Evolutionary conservation across 1,140 invertebrate genomes (phyloP).

Genomic region (Drosophila sulfurigaster): DNA sequence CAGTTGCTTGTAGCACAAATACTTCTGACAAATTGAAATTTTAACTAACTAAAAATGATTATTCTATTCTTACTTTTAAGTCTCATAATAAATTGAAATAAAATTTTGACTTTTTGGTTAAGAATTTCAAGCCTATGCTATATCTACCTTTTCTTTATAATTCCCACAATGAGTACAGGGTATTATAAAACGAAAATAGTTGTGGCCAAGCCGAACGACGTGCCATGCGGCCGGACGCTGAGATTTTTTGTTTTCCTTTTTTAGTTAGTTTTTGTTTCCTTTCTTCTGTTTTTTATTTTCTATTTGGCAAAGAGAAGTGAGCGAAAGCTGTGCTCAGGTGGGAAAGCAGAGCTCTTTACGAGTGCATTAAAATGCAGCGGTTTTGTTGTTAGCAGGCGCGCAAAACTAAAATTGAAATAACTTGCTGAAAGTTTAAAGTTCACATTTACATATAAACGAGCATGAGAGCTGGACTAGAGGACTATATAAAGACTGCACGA

Average conservation of each 20-base stretch:
- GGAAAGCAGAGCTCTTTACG: constrained; percentile 24
- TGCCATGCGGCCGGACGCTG: constrained; percentile 48
- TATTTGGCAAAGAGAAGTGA: background rate
- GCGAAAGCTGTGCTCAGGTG: constrained; percentile 29
- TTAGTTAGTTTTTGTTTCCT: constrained; percentile 10
- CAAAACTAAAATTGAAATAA: constrained; percentile 59
- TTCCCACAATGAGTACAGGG: background rate
- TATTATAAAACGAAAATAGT: constrained; percentile 33
- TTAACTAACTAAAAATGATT: background rate
- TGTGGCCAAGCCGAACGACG: constrained; percentile 40
- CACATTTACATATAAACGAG: constrained; percentile 61
- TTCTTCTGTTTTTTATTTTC: constrained; percentile 10
- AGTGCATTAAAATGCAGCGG: constrained; percentile 62
- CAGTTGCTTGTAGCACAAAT: background rate
- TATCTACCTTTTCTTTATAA: background rate
- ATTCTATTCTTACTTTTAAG: background rate
- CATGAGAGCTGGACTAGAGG: background rate
- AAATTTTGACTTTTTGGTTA: too few relatives aligned
- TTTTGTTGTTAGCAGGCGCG: constrained; percentile 49
- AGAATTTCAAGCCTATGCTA: too few relatives aligned
- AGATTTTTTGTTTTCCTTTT: constrained; percentile 33
- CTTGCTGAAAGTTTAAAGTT: constrained; percentile 53
- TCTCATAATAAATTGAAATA: background rate
- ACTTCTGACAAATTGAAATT: background rate
- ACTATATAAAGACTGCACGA: background rate